These are phyloP conservation scores for Mylabris phalerata DNA, from an alignment of 1,140 invertebrate species.

Conservation along the genomic window DNA sequence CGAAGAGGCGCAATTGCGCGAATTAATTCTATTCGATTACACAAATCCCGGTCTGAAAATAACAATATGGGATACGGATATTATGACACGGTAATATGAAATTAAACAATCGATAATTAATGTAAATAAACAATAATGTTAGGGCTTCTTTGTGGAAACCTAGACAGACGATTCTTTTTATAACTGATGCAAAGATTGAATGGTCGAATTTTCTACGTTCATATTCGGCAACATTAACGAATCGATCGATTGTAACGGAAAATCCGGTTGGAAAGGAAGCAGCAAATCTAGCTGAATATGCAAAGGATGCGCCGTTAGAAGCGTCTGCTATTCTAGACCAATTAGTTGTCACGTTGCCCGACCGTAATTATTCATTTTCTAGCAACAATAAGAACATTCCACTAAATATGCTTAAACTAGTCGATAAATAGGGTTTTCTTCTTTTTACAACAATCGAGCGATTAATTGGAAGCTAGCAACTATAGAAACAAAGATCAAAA, in stretches of 20 bases:
- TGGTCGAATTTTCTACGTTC: constrained; percentile 43
- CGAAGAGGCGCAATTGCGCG: constrained; percentile 42
- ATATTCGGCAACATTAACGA: constrained; percentile 34
- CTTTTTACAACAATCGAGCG: too few species aligned
- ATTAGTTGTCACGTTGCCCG: constrained; percentile 27
- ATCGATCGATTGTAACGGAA: constrained; percentile 46
- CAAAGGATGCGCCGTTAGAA: constrained; percentile 32
- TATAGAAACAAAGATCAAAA: too few species aligned
- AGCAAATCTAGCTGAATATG: constrained; percentile 43
- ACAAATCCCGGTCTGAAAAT: constrained; percentile 44
- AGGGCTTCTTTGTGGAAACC: constrained; percentile 41
- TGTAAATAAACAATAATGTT: neutral
- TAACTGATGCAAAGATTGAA: constrained; percentile 46
- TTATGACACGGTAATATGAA: constrained; percentile 42
- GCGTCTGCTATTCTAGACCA: constrained; percentile 32
- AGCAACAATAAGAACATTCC: neutral
- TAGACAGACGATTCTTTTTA: constrained; percentile 46
- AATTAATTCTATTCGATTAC: constrained; percentile 47
- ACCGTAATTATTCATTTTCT: constrained; percentile 28
- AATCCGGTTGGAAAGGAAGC: constrained; percentile 48
- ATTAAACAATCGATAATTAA: neutral
- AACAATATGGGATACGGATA: constrained; percentile 47
- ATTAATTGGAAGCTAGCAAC: too few species aligned
- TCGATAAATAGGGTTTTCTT: too few species aligned
- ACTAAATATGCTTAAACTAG: neutral